Evolutionary conservation across 2,113 vertebrate genomes (phyloP), one percentile per base, ranked within the genome.

Genomic region (Sceloporus tristichus): DNA sequence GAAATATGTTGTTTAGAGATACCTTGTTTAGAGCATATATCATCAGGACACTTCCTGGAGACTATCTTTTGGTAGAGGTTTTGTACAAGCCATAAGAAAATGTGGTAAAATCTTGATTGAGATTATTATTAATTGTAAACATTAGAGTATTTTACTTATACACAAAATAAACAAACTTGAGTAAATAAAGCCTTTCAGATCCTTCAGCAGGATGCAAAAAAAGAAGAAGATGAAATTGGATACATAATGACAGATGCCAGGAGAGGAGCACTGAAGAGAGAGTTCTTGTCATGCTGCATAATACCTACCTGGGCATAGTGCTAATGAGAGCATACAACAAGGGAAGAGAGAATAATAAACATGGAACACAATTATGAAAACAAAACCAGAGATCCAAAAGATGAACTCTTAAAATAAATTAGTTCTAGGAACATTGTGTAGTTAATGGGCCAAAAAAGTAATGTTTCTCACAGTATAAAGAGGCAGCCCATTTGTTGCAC

Each of bases 271-370:
- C 54, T 0, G 87, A 85, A 89, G 89, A 92, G 84, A 89, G 90
- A 70, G 21, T 70, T 62, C 79, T 82, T 91, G 42, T 87, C 95
- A 95, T 96, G 96, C 96, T 70, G 0, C 84, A 86, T 78, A 70
- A 94, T 96, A 98, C 97, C 96, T 97, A 98, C 97, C 97, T 97
- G 96, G 97, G 97, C 95, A 98, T 93, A 94, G 96, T 96, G 91
- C 97, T 98, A 96, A 85, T 78, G 96, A 93, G 92, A 96, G 96
- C 97, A 87, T 93, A 96, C 90, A 90, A 95, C 93, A 92, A 93
- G 71, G 85, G 75, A 79, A 95, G 90, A 95, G 93, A 96, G 3
- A 94, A 95, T 93, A 94, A 96, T 86, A 93, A 90, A 91, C 25
- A 94, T 87, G 89, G 91, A 88, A 95, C 89, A 93, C 90, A 93